A percentile compares a stretch with the other conserved stretches of the same genome.
phyloP scores from a whole-genome alignment of 2,888 invertebrate species.

The Germaria angustata region DNA sequence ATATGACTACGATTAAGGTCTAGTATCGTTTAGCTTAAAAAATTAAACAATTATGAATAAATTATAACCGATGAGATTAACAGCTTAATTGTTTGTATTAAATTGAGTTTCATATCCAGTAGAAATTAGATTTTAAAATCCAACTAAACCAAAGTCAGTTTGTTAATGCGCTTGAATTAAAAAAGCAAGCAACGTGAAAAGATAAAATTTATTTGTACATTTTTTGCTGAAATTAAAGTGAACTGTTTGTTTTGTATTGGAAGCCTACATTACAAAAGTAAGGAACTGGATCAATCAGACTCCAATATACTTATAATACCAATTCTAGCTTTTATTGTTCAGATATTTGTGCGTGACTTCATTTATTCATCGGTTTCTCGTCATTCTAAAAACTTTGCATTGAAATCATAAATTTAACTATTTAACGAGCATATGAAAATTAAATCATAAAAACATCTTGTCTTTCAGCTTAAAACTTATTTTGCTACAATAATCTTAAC shows the following conservation, averaged over 20 bases:
- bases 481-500: too few relatives aligned
- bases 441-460: too few relatives aligned
- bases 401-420: constrained; percentile 4
- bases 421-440: too few relatives aligned
- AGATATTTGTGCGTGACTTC: constrained; percentile 48
- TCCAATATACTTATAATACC: background rate
- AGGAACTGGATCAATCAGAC: background rate
- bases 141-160: background rate
- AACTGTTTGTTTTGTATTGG: constrained; percentile 31
- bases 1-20: too few relatives aligned
- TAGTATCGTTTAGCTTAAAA: too few relatives aligned
- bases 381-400: background rate
- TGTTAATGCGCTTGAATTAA: background rate
- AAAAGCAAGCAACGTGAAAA: constrained; percentile 13
- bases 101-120: background rate
- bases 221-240: constrained; percentile 8
- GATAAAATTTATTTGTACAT: background rate
- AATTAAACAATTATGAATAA: too few relatives aligned
- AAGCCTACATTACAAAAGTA: background rate
- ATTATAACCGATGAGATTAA: too few relatives aligned
- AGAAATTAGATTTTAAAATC: constrained; percentile 12
- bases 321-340: background rate
- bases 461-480: too few relatives aligned
- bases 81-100: too few relatives aligned
- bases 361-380: background rate